Evolutionary conservation across 2,888 invertebrate species (phyloP).

Genomic region (Sicus ferrugineus): DNA sequence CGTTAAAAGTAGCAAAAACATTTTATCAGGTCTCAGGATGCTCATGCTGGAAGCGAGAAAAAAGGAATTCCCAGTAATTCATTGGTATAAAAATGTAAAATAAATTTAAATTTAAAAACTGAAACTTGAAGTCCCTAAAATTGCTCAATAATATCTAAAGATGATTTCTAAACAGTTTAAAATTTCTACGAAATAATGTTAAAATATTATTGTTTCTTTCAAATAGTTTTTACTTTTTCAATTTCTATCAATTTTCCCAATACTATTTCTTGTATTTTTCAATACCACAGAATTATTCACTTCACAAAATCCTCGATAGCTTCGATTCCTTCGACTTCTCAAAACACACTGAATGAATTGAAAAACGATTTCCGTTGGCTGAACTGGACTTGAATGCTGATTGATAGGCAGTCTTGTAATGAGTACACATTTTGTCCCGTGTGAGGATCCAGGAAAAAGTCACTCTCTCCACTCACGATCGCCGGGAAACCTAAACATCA

Average conservation of each 20-base stretch:
- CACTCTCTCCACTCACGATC: not conserved
- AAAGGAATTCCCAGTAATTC: not conserved
- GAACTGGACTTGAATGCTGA: not conserved
- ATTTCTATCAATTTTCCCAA: not conserved
- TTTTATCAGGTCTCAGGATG: constrained; percentile 49
- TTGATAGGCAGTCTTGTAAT: not conserved
- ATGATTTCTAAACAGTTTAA: too few relatives aligned
- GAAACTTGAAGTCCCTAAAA: too few relatives aligned
- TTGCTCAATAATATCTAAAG: too few relatives aligned
- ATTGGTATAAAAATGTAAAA: not conserved
- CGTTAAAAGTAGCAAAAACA: constrained; percentile 45
- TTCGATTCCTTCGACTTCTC: not conserved
- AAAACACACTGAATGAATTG: not conserved
- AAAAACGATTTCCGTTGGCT: not conserved
- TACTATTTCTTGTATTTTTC: not conserved
- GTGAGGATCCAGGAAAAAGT: not conserved
- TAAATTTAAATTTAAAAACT: not conserved
- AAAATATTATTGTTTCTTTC: too few relatives aligned
- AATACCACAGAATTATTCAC: not conserved
- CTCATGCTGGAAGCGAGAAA: constrained; percentile 48
- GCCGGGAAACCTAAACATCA: not conserved
- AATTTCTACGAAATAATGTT: too few relatives aligned
- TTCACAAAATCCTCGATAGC: not conserved
- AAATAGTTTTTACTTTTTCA: too few relatives aligned
- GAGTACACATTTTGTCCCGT: not conserved